Evolutionary conservation across 1,140 invertebrate species (phyloP).

Genomic region (Ostrea denselamellosa): DNA sequence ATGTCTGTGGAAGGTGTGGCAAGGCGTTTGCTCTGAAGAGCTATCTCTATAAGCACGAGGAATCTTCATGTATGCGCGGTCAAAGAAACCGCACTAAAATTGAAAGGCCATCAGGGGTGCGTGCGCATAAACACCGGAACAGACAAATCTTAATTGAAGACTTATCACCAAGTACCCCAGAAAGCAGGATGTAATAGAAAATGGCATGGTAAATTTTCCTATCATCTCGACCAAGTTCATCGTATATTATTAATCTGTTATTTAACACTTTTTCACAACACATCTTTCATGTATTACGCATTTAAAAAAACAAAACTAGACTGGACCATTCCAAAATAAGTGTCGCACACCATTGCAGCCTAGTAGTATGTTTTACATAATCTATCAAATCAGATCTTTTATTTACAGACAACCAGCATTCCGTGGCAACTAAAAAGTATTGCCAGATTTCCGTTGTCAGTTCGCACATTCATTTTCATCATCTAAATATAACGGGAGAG

Average conservation of each 20-base stretch:
- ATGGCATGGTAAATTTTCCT: slow-evolving; percentile 37
- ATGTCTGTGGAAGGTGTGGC: slow-evolving; percentile 92
- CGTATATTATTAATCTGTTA: not conserved
- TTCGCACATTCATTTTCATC: slow-evolving; percentile 23
- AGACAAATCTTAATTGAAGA: not conserved
- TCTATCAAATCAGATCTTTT: slow-evolving; percentile 11
- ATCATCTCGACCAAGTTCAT: slow-evolving; percentile 36
- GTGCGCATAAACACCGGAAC: slow-evolving; percentile 11
- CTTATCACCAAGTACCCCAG: slow-evolving; percentile 23
- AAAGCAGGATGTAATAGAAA: not conserved
- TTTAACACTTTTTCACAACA: slow-evolving; percentile 14
- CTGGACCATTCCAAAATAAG: slow-evolving; percentile 34
- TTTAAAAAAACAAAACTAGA: not conserved
- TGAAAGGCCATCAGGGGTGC: not conserved
- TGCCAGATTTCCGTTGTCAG: slow-evolving; percentile 37
- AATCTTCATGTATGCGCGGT: slow-evolving; percentile 79
- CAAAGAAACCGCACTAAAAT: slow-evolving; percentile 58
- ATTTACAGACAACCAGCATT: slow-evolving; percentile 22
- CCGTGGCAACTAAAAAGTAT: not conserved
- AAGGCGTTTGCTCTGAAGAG: slow-evolving; percentile 80
- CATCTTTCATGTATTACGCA: not conserved
- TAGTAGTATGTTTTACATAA: not conserved
- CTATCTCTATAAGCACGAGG: slow-evolving; percentile 80
- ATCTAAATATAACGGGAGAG: slow-evolving; percentile 10
- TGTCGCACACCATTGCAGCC: not conserved